These are phyloP conservation scores for Aporophyla lueneburgensis DNA, from an alignment of 2,888 invertebrate genomes.

Conservation along the genomic window DNA sequence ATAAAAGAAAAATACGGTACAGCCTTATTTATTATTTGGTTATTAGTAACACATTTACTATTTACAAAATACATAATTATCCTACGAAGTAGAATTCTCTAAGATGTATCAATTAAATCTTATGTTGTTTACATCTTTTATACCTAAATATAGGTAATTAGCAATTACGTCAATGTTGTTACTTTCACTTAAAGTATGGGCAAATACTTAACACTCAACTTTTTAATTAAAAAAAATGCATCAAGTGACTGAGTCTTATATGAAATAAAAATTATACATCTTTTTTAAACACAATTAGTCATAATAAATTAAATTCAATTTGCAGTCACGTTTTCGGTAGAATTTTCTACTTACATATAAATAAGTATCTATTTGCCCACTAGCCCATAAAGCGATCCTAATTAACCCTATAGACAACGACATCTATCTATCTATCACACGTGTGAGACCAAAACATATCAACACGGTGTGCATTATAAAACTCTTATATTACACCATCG, in stretches of 20 bases:
- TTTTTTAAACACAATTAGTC: constrained; percentile 36
- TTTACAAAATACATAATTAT: constrained; percentile 85
- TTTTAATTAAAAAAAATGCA: constrained; percentile 57
- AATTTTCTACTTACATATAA: constrained; percentile 57
- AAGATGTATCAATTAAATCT: constrained; percentile 65
- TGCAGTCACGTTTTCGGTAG: constrained; percentile 59
- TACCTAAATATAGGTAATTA: constrained; percentile 62
- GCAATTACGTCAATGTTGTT: constrained; percentile 54
- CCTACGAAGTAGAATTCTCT: constrained; percentile 74
- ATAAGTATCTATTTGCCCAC: constrained; percentile 65
- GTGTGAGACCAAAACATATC: constrained; percentile 65
- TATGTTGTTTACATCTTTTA: constrained; percentile 56
- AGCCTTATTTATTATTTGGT: constrained; percentile 87
- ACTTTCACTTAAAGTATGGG: constrained; percentile 59
- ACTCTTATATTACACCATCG: constrained; percentile 70
- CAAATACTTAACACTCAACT: constrained; percentile 53
- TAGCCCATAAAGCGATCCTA: constrained; percentile 57
- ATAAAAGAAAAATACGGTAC: constrained; percentile 69
- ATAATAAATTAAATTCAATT: constrained; percentile 58
- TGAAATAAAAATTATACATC: constrained; percentile 55
- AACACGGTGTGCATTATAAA: constrained; percentile 68
- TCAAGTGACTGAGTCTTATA: constrained; percentile 41
- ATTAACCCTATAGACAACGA: constrained; percentile 50
- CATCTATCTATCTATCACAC: constrained; percentile 57
- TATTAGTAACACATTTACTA: constrained; percentile 84